These are phyloP conservation scores for Streptopelia turtur DNA, from an alignment of 2,797 vertebrate species.

Conservation along the genomic window DNA sequence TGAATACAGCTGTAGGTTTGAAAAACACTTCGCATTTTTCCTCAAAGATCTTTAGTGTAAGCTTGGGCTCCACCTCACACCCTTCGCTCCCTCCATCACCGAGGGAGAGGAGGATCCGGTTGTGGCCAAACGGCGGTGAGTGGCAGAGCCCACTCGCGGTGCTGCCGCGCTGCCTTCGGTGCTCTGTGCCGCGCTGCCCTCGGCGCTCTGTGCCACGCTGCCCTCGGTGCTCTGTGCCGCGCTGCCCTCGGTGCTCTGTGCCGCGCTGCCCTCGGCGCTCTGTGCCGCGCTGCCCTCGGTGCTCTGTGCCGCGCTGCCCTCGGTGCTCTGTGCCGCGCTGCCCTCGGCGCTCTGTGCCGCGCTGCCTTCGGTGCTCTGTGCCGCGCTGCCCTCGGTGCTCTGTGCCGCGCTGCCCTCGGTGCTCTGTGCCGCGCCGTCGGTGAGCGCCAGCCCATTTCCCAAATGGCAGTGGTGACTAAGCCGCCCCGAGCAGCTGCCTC, in stretches of 20 bases:
- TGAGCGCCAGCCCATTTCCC: background rate
- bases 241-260: background rate
- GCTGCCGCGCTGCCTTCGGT: background rate
- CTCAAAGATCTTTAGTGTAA: background rate
- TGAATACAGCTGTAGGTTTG: background rate
- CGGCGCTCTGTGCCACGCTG: rapidly evolving
- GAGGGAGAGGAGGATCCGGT: background rate
- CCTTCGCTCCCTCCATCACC: background rate
- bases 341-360: rapidly evolving
- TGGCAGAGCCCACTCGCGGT: background rate
- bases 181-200: rapidly evolving
- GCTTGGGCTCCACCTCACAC: background rate
- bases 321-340: rapidly evolving
- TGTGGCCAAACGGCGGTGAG: background rate
- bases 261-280: rapidly evolving
- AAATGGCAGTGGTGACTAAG: constrained; percentile 4
- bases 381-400: background rate
- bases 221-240: background rate
- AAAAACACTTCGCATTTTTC: background rate
- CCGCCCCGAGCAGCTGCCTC: constrained; percentile 30
- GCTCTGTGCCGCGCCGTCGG: rapidly evolving
- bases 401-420: rapidly evolving
- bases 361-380: background rate
- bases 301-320: background rate
- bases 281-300: rapidly evolving